These are phyloP conservation scores for Drosophila nigromelanica DNA, from an alignment of 1,140 invertebrate genomes.

Conservation along the genomic window DNA sequence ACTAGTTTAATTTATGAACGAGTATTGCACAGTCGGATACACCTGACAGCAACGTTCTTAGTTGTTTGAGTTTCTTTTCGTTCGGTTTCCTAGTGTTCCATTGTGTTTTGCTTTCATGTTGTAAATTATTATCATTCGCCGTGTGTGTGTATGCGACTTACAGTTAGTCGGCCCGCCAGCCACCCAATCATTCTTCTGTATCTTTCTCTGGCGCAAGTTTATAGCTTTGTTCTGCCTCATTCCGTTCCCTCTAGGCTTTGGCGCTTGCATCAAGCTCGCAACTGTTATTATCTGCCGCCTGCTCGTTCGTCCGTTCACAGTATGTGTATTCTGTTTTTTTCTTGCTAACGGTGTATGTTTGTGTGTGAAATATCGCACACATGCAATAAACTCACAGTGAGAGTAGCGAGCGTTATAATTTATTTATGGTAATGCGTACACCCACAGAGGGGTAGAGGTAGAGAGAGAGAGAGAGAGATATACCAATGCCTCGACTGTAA, in stretches of 20 bases:
- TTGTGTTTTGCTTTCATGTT: constrained; percentile 66
- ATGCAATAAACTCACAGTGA: constrained; percentile 75
- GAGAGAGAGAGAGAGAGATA: neutral
- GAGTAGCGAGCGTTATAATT: constrained; percentile 80
- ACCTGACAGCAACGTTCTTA: too few relatives aligned
- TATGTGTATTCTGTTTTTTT: neutral
- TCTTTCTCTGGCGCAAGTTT: constrained; percentile 33
- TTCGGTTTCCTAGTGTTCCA: constrained; percentile 31
- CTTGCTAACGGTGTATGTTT: constrained; percentile 20
- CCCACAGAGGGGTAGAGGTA: constrained; percentile 14
- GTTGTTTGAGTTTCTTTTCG: constrained; percentile 6
- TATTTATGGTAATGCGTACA: constrained; percentile 80
- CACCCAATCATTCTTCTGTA: constrained; percentile 28
- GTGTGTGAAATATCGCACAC: constrained; percentile 66
- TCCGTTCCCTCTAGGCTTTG: constrained; percentile 15
- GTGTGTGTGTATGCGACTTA: constrained; percentile 20
- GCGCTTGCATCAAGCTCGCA: constrained; percentile 60
- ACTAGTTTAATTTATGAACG: too few relatives aligned
- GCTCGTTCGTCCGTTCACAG: constrained; percentile 48
- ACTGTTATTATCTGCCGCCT: constrained; percentile 75
- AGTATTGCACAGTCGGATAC: too few relatives aligned
- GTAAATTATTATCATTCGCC: constrained; percentile 73
- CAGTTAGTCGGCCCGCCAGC: neutral
- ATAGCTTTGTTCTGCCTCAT: constrained; percentile 24
- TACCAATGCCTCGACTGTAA: constrained; percentile 38